These are phyloP conservation scores for Neolamprologus falcicula DNA, from an alignment of 2,113 vertebrate species.

Conservation along the genomic window DNA sequence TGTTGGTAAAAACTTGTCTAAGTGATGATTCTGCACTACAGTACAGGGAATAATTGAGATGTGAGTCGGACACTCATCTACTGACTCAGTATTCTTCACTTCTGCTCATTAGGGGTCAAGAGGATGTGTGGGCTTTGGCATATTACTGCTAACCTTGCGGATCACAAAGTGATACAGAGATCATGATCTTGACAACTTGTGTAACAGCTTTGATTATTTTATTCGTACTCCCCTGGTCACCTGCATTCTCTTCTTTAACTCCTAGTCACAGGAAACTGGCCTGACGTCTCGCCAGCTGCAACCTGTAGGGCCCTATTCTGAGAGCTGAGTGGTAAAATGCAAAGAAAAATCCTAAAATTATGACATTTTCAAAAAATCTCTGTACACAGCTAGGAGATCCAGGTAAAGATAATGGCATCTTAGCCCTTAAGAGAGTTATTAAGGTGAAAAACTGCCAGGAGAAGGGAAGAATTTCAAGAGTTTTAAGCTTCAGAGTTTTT, in stretches of 20 bases:
- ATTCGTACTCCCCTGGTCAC: neutral
- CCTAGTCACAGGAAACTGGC: neutral
- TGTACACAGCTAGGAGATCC: neutral
- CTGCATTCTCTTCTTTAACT: neutral
- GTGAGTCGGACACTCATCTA: conserved; percentile 35
- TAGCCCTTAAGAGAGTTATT: neutral
- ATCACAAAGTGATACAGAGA: neutral
- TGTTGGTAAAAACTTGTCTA: conserved; percentile 57
- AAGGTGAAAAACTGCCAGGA: neutral
- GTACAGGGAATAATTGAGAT: conserved; percentile 58
- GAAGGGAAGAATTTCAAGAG: neutral
- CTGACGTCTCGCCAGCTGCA: neutral
- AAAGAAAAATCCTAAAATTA: neutral
- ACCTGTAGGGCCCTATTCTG: neutral
- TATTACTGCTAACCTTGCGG: conserved; percentile 32
- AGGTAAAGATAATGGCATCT: neutral
- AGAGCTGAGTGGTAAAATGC: neutral
- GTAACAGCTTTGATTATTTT: neutral
- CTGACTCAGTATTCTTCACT: conserved; percentile 37
- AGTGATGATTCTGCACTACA: conserved; percentile 56
- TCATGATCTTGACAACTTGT: neutral
- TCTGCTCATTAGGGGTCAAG: neutral
- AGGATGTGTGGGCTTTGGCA: conserved; percentile 17
- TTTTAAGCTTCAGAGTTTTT: neutral
- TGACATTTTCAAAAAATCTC: neutral